A percentile compares a stretch with the other conserved stretches of the same genome.
Evolutionary conservation across 2,888 invertebrate species (phyloP).

Genomic region (Caenorhabditis doughertyi): DNA sequence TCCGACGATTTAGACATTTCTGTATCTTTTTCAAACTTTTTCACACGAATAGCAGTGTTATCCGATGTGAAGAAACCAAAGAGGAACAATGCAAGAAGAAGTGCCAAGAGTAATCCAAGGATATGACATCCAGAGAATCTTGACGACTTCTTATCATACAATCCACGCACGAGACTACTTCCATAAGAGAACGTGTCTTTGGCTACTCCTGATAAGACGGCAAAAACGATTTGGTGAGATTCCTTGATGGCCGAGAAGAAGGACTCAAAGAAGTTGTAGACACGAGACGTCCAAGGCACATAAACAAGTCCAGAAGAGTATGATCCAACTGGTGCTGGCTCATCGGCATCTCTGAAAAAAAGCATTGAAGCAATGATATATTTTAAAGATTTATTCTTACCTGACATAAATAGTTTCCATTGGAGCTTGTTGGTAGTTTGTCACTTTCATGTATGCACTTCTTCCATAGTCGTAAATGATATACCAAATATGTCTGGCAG

Average conservation of each 20-base stretch:
- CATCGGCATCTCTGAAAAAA: conserved; percentile 18
- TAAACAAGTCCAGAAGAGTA: neutral
- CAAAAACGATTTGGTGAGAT: neutral
- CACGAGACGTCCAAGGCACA: neutral
- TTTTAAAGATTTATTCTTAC: conserved; percentile 7
- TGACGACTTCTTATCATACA: conserved; percentile 8
- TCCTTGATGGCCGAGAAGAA: neutral
- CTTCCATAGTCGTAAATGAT: conserved; percentile 36
- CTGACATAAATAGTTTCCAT: conserved; percentile 40
- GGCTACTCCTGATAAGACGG: neutral
- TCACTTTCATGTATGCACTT: conserved; percentile 34
- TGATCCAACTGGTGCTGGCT: neutral
- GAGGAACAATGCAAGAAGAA: conserved; percentile 25
- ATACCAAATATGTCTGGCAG: conserved; percentile 23
- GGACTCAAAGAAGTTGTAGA: neutral
- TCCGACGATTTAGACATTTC: neutral
- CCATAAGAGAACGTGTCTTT: neutral
- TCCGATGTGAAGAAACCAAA: conserved; percentile 44
- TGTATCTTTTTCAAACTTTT: neutral
- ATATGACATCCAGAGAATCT: conserved; percentile 26
- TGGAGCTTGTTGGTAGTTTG: conserved; percentile 6
- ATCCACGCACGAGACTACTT: neutral
- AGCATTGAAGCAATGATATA: neutral
- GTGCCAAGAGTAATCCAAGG: conserved; percentile 24
- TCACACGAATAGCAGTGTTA: conserved; percentile 31